Base-by-base conservation (phyloP, 2,797 vertebrate genomes). In the Rhinella marina region DNA sequence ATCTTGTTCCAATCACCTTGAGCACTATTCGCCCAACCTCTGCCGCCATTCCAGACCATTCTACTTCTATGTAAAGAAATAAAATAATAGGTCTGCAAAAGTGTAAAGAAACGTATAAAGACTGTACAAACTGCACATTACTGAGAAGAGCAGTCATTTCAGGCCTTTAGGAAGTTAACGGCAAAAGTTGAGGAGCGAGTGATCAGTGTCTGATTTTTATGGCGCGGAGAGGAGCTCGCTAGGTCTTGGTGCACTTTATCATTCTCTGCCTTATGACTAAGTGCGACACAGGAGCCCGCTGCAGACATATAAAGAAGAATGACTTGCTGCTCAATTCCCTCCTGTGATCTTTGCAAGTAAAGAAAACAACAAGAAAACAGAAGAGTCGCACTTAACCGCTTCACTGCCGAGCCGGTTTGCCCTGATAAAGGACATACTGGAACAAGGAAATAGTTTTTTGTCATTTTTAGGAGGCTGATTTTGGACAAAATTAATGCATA, bases 231-330 rank as follows among this genome's bases (percentile, higher is more conserved):
- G 78, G 25, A 57, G 68, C 82, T 73, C n/a, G 50, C 82, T 50
- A 50, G 61, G 17, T n/a, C 82, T 56, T 32, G 27, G 25, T 56
- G 56, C 83, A 88, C 83, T 88, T 64, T 48, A 88, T 88, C 87
- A 88, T 86, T 68, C 78, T 82, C 56, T 62, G 78, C 54, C 57
- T 85, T 88, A 81, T 88, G 87, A 88, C 76, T 84, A 85, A 88
- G 87, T 85, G 76, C 87, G 87, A 75, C 87, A 70, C 77, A 32
- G 87, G 82, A 85, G 82, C 87, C 86, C 48, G 66, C 87, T 75
- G 87, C 82, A 88, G 87, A 85, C 87, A 85, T 57, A 81, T 59
- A 81, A 85, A 88, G 87, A 88, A 85, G 82, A 88, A 88, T 88
- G 82, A 81, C 87, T 88, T 10, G 76, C 77, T 75, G 41, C 41